Base-by-base conservation (phyloP, 2,888 invertebrate genomes). In the Mimachlamys varia region DNA sequence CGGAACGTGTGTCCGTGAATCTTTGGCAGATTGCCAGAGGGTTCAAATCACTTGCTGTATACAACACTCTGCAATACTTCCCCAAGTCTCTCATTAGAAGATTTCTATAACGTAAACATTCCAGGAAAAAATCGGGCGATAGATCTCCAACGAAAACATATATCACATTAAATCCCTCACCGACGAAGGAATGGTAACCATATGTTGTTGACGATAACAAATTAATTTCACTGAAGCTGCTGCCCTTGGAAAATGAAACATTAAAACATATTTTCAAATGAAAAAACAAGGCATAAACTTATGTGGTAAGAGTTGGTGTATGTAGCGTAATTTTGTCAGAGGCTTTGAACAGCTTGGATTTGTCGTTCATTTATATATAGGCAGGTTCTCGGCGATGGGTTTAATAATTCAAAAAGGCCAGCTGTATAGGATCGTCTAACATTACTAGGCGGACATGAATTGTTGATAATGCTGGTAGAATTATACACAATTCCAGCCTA, bases 341-440 rank as follows among this genome's bases (percentile, higher is more conserved):
- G 58, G n/a, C 76, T 76, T 76, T 76, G 76, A 22, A 33, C 12
- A 76, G 76, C 76, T 27, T 33, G 76, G 76, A 76, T 76, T 76
- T 76, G 76, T 76, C 76, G 76, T 76, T 76, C 76, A 76, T 76
- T 90, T 90, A 90, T 90, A 90, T 90, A 90, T 76, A 87, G 44
- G 89, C 37, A 87, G 90, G 89, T 62, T 88, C 76, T 90, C 89
- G 53, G 44, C 89, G 89, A 91, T 90, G 91, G 90, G 90, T 89
- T 91, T 91, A 91, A 91, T 91, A 91, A 91, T 91, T 91, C 91
- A 91, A 89, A 91, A 90, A 90, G 90, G 90, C 89, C 90, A 90
- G 90, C 89, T 90, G 90, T 44, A 89, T 58, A 49, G 27, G 55
- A 27, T 44, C 89, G 44, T 58, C 33, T 62, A 76, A 22, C 90